A percentile compares a stretch with the other conserved stretches of the same genome.
phyloP scores from a whole-genome alignment of 2,113 vertebrate genomes.

The Gasterosteus aculeatus region DNA sequence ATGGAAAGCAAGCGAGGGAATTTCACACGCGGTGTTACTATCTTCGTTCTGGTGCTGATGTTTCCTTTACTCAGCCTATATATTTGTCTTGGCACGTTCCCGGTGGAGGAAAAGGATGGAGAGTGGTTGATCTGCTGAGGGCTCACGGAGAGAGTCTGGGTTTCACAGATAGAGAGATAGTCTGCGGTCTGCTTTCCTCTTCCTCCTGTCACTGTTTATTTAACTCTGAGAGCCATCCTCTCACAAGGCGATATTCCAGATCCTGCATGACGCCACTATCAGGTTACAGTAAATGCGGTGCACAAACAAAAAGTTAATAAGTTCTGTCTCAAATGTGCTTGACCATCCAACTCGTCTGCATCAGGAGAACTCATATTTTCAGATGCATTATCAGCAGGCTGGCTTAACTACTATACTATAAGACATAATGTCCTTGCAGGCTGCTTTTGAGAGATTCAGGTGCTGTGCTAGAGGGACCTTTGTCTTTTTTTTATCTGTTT shows the following conservation, averaged over 20 bases:
- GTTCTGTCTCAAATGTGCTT: slow-evolving; percentile 41
- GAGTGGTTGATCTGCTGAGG: slow-evolving; percentile 50
- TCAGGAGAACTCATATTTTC: slow-evolving; percentile 41
- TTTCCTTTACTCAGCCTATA: slow-evolving; percentile 27
- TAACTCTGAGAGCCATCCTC: slow-evolving; percentile 58
- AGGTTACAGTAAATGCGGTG: slow-evolving; percentile 75
- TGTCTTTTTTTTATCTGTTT: slow-evolving; percentile 1
- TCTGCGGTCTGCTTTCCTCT: slow-evolving; percentile 60
- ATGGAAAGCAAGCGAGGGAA: slow-evolving; percentile 4
- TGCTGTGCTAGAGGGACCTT: slow-evolving; percentile 17
- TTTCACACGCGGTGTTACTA: not conserved
- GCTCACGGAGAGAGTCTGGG: slow-evolving; percentile 78
- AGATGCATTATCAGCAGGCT: slow-evolving; percentile 28
- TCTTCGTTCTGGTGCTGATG: slow-evolving; percentile 18
- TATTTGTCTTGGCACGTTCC: slow-evolving; percentile 67
- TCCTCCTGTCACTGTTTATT: slow-evolving; percentile 76
- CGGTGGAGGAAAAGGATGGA: slow-evolving; percentile 61
- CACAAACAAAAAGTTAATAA: slow-evolving; percentile 34
- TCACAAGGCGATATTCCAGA: slow-evolving; percentile 70
- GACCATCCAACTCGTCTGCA: slow-evolving; percentile 6
- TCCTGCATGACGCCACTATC: slow-evolving; percentile 78
- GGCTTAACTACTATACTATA: slow-evolving; percentile 13
- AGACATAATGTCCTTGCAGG: slow-evolving; percentile 14
- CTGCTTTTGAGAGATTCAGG: slow-evolving; percentile 13
- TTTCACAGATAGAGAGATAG: slow-evolving; percentile 73